Evolutionary conservation across 2,113 vertebrate genomes (phyloP), one percentile per base, ranked within the genome.

Genomic region (Tretioscincus oriximinensis): DNA sequence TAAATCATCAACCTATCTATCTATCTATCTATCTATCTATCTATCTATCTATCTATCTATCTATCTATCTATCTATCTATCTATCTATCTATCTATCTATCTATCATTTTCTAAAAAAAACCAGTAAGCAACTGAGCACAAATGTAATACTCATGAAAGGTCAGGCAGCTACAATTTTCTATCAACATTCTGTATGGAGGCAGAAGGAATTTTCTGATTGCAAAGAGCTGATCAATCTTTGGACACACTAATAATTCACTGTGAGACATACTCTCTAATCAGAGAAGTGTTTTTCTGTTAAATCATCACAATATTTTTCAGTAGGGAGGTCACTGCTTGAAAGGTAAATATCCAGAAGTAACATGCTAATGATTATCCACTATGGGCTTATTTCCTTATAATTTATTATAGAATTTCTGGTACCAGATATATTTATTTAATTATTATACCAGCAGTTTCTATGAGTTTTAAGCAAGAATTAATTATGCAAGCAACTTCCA

Each of bases 381-480:
- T 65, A 77, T n/a, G 28, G 14, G 31, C 78, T 49, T 61, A 58
- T 64, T 85, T 83, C 83, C 69, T 81, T 49, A 73, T 58, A 41
- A 35, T 31, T 47, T 80, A 26, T 77, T 88, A 81, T 82, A 84
- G 79, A n/a, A 69, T 54, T 0, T 12, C 68, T 87, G 88, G 83
- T 76, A 88, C 76, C 47, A 83, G 9, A 64, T 29, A 58, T 68
- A 76, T 75, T 77, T 79, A 61, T 58, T 90, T 73, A 87, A 80
- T 91, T 85, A 89, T 90, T 87, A 87, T 74, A 84, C 87, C 83
- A 90, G 80, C 82, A 77, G 90, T 86, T 93, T 91, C 64, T 85
- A 85, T 89, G 90, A 91, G 88, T 91, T 95, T 95, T 95, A 95
- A 92, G 90, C 90, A 93, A 88, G 91, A 95, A 85, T 90, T 95